A percentile compares a stretch with the other conserved stretches of the same genome.
Conservation (phyloP, 2,113 vertebrate species). For the Otolemur garnettii region DNA sequence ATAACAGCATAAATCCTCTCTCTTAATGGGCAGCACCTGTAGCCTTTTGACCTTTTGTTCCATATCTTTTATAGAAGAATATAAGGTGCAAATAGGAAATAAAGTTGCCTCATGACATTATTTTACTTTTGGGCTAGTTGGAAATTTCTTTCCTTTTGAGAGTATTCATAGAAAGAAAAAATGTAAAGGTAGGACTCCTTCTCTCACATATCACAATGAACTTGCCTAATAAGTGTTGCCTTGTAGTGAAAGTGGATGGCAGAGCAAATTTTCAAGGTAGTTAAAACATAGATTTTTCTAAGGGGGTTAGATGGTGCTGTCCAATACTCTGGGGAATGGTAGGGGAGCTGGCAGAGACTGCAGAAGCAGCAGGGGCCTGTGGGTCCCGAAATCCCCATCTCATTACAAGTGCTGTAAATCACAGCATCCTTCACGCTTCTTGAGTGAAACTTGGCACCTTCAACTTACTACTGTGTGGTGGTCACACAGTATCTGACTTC, state of each 20-base stretch:
- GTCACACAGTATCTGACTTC: constrained; percentile 40
- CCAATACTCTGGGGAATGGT: not conserved
- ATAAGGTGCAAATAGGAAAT: not conserved
- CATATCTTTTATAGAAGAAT: not conserved
- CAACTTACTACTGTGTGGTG: not conserved
- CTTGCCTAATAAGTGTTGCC: not conserved
- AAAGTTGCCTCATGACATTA: constrained; percentile 1
- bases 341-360: constrained; percentile 21
- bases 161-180: not conserved
- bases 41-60: not conserved
- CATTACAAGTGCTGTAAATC: constrained; percentile 63
- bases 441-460: constrained; percentile 73
- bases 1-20: not conserved
- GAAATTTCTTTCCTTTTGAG: not conserved
- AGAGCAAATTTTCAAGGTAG: not conserved
- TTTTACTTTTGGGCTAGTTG: not conserved
- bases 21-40: not conserved
- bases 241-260: not conserved
- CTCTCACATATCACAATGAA: not conserved
- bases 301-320: not conserved
- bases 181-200: not conserved
- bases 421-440: constrained; percentile 47
- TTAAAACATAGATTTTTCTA: constrained; percentile 13
- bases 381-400: constrained; percentile 31
- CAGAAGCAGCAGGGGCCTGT: constrained; percentile 53